Conservation (phyloP, 2,797 vertebrate genomes). For the Mus spretus region DNA sequence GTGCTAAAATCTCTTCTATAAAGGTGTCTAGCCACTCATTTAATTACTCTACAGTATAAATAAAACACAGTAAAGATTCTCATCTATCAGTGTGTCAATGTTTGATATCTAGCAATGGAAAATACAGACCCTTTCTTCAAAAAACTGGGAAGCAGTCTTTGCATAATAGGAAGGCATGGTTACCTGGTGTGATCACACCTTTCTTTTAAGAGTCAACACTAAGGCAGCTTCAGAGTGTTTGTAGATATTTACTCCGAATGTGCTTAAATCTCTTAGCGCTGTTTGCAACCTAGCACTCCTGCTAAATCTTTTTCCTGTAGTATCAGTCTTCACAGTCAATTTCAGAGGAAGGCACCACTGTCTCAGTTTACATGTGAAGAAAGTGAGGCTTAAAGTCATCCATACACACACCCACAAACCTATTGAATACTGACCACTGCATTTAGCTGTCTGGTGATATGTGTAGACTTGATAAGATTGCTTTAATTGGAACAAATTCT, state of each 20-base stretch:
- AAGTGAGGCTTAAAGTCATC: background rate
- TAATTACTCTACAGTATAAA: background rate
- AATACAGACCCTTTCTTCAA: background rate
- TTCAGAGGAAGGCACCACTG: background rate
- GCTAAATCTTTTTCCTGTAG: background rate
- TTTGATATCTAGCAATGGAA: constrained; percentile 12
- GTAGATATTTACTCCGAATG: constrained; percentile 29
- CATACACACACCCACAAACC: background rate
- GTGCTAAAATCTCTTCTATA: background rate
- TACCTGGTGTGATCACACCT: background rate
- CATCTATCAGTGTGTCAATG: background rate
- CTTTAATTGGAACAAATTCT: background rate
- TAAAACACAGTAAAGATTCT: constrained; percentile 1
- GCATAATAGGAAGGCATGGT: background rate
- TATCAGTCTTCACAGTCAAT: background rate
- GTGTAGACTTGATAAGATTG: background rate
- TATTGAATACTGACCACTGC: background rate
- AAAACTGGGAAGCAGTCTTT: constrained; percentile 17
- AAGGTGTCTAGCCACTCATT: background rate
- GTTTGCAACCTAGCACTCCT: background rate
- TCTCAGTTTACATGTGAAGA: background rate
- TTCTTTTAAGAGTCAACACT: constrained; percentile 10
- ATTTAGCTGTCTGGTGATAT: background rate
- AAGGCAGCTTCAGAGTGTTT: background rate
- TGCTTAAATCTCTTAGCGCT: constrained; percentile 19